phyloP scores from a whole-genome alignment of 2,797 vertebrate genomes.

The Moxostoma hubbsi region DNA sequence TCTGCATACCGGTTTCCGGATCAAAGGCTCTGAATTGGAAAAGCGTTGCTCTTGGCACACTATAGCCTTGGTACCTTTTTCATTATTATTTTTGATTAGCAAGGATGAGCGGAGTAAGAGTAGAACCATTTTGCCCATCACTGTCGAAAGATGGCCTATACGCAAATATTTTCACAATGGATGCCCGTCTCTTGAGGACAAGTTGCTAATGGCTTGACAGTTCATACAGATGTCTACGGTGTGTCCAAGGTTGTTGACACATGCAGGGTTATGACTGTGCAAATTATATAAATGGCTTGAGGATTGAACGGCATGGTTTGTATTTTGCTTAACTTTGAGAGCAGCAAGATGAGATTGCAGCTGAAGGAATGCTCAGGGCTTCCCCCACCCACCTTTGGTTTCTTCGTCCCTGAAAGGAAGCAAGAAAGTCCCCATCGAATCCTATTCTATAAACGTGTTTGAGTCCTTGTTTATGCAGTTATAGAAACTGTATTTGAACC shows the following conservation, averaged over 20 bases:
- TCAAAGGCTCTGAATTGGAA: conserved; percentile 55
- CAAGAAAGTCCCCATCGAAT: conserved; percentile 52
- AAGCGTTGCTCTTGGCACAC: conserved; percentile 38
- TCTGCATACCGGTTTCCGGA: conserved; percentile 45
- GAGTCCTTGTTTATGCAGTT: conserved; percentile 23
- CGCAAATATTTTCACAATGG: neutral
- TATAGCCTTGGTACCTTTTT: conserved; percentile 31
- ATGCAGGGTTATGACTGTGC: conserved; percentile 22
- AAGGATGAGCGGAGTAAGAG: neutral
- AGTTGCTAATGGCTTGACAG: neutral
- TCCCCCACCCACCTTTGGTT: conserved; percentile 55
- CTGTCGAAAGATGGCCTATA: neutral
- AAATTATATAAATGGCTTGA: conserved; percentile 20
- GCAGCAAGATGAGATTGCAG: conserved; percentile 42
- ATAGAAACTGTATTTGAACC: conserved; percentile 3
- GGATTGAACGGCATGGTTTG: neutral
- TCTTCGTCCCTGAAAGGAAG: conserved; percentile 29
- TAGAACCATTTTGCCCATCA: conserved; percentile 10
- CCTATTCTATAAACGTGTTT: conserved; percentile 30
- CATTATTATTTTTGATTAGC: conserved; percentile 10
- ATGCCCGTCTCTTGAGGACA: neutral
- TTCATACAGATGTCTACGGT: conserved; percentile 1
- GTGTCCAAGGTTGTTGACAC: neutral
- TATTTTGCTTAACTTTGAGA: conserved; percentile 30
- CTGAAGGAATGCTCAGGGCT: conserved; percentile 45